Conservation (phyloP, 2,113 vertebrate genomes). For the Arenaria interpres region DNA sequence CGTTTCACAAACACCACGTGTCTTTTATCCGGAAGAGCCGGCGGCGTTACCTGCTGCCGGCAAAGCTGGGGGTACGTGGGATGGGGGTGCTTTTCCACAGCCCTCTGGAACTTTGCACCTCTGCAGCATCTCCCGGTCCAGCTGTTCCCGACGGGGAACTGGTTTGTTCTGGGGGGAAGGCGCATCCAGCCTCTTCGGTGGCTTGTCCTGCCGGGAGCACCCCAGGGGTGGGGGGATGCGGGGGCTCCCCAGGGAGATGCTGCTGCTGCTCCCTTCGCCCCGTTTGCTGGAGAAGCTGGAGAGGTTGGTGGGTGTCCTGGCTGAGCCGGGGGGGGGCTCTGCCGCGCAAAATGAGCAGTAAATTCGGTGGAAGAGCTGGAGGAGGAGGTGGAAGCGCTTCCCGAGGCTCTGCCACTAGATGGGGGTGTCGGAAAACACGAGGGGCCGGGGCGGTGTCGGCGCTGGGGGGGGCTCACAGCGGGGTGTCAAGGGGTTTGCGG, state of each 20-base stretch:
- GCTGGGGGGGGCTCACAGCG: background rate
- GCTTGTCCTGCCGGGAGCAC: fast-evolving
- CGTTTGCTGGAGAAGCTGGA: background rate
- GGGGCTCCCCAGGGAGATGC: background rate
- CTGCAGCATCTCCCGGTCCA: fast-evolving
- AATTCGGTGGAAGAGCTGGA: background rate
- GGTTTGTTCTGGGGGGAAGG: background rate
- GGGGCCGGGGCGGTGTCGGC: background rate
- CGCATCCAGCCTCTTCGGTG: fast-evolving
- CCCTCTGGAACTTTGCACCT: fast-evolving
- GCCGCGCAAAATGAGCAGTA: background rate
- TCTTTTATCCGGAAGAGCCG: too few relatives aligned
- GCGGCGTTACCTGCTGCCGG: fast-evolving
- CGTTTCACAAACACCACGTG: fast-evolving
- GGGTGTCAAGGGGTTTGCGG: background rate
- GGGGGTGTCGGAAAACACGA: background rate
- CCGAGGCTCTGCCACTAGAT: background rate
- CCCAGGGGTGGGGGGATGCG: too few relatives aligned
- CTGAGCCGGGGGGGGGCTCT: background rate
- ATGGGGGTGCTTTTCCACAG: fast-evolving
- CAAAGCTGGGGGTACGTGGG: background rate
- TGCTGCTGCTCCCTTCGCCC: background rate
- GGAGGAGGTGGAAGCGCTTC: background rate
- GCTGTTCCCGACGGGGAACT: fast-evolving
- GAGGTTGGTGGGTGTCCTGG: too few relatives aligned